Conservation (phyloP, 2,888 invertebrate genomes). For the Carterocephalus palaemon region DNA sequence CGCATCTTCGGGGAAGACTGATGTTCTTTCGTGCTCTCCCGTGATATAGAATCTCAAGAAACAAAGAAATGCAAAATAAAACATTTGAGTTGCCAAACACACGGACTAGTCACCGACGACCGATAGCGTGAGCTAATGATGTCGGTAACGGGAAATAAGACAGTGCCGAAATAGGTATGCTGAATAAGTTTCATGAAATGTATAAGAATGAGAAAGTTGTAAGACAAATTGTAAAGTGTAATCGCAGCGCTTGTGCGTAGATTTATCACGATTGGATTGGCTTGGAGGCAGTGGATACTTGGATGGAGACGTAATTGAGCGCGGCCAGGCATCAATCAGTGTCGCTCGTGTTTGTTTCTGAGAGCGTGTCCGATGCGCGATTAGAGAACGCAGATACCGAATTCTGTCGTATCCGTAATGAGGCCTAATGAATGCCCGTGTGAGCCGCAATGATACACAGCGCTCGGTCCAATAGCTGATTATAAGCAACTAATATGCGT, state of each 20-base stretch:
- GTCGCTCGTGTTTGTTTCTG: slow-evolving; percentile 52
- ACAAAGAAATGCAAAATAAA: slow-evolving; percentile 73
- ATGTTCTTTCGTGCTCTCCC: slow-evolving; percentile 75
- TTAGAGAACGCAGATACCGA: slow-evolving; percentile 41
- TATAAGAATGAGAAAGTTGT: slow-evolving; percentile 39
- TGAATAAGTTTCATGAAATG: slow-evolving; percentile 33
- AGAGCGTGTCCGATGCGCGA: slow-evolving; percentile 48
- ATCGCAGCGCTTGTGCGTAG: slow-evolving; percentile 38
- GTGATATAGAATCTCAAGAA: slow-evolving; percentile 78
- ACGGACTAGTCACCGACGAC: slow-evolving; percentile 28
- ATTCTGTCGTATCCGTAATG: slow-evolving; percentile 44
- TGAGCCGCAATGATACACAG: slow-evolving; percentile 37
- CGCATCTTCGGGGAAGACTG: slow-evolving; percentile 75
- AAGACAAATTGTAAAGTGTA: slow-evolving; percentile 31
- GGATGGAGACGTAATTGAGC: slow-evolving; percentile 51
- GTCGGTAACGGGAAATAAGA: slow-evolving; percentile 25
- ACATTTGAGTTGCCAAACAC: slow-evolving; percentile 38
- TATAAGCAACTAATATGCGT: slow-evolving; percentile 30
- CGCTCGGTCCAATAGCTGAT: slow-evolving; percentile 31
- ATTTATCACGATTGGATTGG: slow-evolving; percentile 51
- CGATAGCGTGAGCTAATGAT: slow-evolving; percentile 35
- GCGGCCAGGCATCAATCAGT: slow-evolving; percentile 54
- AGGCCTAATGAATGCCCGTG: slow-evolving; percentile 40
- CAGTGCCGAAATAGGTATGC: slow-evolving; percentile 17
- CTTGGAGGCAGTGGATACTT: slow-evolving; percentile 41